Evolutionary conservation across 2,113 vertebrate species (phyloP), one percentile per base, ranked within the genome.

Genomic region (Sturnus vulgaris): DNA sequence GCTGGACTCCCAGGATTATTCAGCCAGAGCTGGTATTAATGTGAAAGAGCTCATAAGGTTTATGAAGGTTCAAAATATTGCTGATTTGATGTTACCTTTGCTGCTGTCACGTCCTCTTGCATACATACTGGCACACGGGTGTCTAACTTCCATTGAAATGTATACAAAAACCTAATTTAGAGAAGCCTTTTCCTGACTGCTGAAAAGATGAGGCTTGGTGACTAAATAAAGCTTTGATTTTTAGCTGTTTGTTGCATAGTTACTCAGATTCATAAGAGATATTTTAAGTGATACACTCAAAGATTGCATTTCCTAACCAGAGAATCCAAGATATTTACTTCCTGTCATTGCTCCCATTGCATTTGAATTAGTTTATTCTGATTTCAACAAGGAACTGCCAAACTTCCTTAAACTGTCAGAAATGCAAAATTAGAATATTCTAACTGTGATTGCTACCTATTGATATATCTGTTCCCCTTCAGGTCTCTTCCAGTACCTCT

Each of bases 211-310:
- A 87, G 59, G 75, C 80, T 92, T 92, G 30, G 60, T 94, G 90
- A 82, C 88, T 95, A 93, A 92, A 61, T 91, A 85, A 61, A 8
- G 69, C 35, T 87, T 95, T 89, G 86, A 46, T 89, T 95, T 92
- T 87, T 8, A 89, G 35, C 37, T 61, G 73, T 23, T 87, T 81
- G 86, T 87, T 91, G 44, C 53, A 66, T 40, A 72, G 53, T 91
- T 94, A 65, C 53, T 76, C 22, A 91, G 95, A 93, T 76, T 91
- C 37, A 52, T 72, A 53, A 35, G 57, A 76, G 70, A 39, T 87
- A 92, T 93, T 96, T 95, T 95, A 72, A 59, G 27, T 85, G 40
- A 64, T 72, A 42, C 11, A 27, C 27, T 75, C 44, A 76, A 91
- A 76, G n/a, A 71, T 12, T 87, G 53, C 66, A 46, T 91, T 93